Percentiles rank a stretch among this genome's conserved stretches.
Evolutionary conservation across 2,888 invertebrate genomes (phyloP).

Genomic region (Tricholauxania praeusta): DNA sequence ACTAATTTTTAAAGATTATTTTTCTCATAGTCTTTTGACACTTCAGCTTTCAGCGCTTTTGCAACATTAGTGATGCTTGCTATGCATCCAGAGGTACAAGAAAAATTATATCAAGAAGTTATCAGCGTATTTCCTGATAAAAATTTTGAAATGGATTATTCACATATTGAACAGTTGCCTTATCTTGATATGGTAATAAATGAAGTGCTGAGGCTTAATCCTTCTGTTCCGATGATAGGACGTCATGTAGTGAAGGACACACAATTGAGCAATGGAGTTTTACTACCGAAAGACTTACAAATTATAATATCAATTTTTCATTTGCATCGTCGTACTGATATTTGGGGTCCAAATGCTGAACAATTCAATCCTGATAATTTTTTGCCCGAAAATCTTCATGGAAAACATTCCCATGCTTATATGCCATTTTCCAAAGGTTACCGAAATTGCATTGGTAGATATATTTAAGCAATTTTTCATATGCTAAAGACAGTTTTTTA

Average conservation of each 20-base stretch:
- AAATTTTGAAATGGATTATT: conserved; percentile 41
- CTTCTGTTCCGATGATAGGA: conserved; percentile 51
- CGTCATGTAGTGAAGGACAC: conserved; percentile 45
- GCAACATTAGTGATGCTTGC: conserved; percentile 47
- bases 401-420: conserved; percentile 51
- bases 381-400: conserved; percentile 46
- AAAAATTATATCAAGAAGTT: conserved; percentile 46
- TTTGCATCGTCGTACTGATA: conserved; percentile 47
- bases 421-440: conserved; percentile 56
- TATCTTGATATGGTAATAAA: conserved; percentile 54
- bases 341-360: conserved; percentile 51
- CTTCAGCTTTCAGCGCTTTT: conserved; percentile 45
- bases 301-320: conserved; percentile 47
- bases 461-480: not conserved
- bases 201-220: conserved; percentile 50
- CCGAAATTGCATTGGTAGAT: conserved; percentile 54
- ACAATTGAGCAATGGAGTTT: conserved; percentile 40
- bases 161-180: conserved; percentile 47
- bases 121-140: conserved; percentile 44
- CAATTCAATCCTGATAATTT: conserved; percentile 52
- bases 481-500: not conserved
- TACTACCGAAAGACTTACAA: conserved; percentile 46
- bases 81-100: conserved; percentile 45
- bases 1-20: too few relatives aligned
- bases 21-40: conserved; percentile 46